Evolutionary conservation across 2,113 vertebrate genomes (phyloP), one percentile per base, ranked within the genome.

Genomic region (Ochotona curzoniae): DNA sequence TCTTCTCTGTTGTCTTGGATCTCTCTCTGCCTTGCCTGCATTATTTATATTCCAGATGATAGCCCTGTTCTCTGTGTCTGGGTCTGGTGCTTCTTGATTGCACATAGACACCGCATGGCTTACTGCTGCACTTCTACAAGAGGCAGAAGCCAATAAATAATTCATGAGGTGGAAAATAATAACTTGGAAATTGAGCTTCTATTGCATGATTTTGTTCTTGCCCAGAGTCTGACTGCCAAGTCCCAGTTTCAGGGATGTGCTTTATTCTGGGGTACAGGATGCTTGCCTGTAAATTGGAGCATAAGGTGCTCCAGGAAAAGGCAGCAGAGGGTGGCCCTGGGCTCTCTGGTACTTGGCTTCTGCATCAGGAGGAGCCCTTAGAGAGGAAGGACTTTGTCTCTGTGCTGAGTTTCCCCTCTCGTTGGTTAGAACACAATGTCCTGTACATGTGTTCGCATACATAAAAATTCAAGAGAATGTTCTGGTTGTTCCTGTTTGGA

Each of bases 21-120:
- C 28, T 90, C 66, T 60, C 63, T 92, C 75, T 83, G 30, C 83
- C 75, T 75, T 51, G 2, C 35, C 75, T 83, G 67, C 30, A 38
- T 89, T 95, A 84, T 94, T 92, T 86, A 26, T 95, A 70, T 94
- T 96, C 93, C 97, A 96, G 96, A 95, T 90, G 87, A 87, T 90
- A 60, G 54, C 90, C 30, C 76, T 82, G 88, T 83, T 64, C 35
- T 75, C 87, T 64, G 51, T 35, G 67, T 83, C 83, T 76, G 73
- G n/a, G n/a, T 47, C 83, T 1, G 25, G 67, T 8, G 63, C 83
- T 61, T 89, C 67, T 44, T 23, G 20, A 38, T 87, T 66, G 13
- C 61, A 84, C 61, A 7, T 1, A 15, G 79, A 44, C 60, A 66
- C 8, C 61, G 66, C 49, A 20, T 35, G 13, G 38, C 38, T 78